Conservation (phyloP, 2,113 vertebrate genomes). For the Aphelocoma coerulescens region DNA sequence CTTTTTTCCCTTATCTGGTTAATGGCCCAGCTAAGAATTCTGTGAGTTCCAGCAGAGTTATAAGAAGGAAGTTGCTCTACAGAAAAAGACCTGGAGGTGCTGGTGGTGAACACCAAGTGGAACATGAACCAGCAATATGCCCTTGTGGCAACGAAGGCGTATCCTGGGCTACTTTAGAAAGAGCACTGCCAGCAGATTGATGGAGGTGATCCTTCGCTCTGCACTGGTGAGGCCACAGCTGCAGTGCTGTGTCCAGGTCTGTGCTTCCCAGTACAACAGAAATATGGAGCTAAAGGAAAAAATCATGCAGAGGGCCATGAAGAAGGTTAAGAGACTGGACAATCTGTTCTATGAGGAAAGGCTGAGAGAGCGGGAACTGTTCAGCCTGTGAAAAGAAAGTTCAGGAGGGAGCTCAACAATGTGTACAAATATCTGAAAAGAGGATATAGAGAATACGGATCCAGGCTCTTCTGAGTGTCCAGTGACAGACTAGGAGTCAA, state of each 20-base stretch:
- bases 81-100: neutral
- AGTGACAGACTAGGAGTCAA: neutral
- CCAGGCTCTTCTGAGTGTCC: neutral
- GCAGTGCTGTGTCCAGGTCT: neutral
- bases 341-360: neutral
- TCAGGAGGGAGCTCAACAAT: neutral
- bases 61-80: neutral
- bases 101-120: neutral
- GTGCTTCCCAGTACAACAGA: neutral
- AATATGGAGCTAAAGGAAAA: neutral
- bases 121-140: neutral
- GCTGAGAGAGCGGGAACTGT: neutral
- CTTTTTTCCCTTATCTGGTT: neutral
- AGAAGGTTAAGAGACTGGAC: neutral
- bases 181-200: neutral
- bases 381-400: neutral
- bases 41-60: neutral
- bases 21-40: neutral
- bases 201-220: neutral
- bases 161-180: neutral
- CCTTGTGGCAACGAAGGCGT: neutral
- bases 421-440: neutral
- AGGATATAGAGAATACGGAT: neutral
- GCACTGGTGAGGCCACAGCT: neutral
- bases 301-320: neutral